These are phyloP conservation scores for Verasper variegatus DNA, from an alignment of 2,113 vertebrate species.

Conservation along the genomic window DNA sequence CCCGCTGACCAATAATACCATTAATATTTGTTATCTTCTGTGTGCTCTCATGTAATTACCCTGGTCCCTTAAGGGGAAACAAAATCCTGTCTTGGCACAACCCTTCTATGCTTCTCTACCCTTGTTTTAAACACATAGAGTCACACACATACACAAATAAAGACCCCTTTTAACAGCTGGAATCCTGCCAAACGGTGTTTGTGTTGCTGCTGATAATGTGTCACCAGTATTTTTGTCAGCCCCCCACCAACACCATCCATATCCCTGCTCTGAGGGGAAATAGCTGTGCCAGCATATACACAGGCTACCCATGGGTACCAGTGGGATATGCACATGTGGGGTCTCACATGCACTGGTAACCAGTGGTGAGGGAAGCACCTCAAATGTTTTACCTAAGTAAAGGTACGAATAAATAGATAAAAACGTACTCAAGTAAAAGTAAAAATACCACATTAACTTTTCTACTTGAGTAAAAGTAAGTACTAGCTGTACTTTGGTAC, in stretches of 20 bases:
- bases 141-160: constrained; percentile 51
- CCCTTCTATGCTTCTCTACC: constrained; percentile 33
- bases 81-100: constrained; percentile 56
- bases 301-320: neutral
- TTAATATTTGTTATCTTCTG: constrained; percentile 66
- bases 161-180: constrained; percentile 66
- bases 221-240: constrained; percentile 54
- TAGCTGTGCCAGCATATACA: constrained; percentile 47
- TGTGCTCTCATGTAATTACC: constrained; percentile 70
- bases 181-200: constrained; percentile 66
- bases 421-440: no score
- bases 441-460: no score
- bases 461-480: neutral
- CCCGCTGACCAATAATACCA: constrained; percentile 65
- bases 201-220: constrained; percentile 71
- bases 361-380: neutral
- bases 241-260: constrained; percentile 7
- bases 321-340: neutral
- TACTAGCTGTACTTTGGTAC: no score
- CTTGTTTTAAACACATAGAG: constrained; percentile 52
- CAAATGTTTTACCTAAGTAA: neutral
- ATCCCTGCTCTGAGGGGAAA: constrained; percentile 41
- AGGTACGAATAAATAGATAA: no score
- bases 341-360: constrained; percentile 1
- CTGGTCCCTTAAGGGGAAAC: constrained; percentile 44